phyloP scores from a whole-genome alignment of 1,140 invertebrate genomes.

The Diplogasteroides magnus region DNA sequence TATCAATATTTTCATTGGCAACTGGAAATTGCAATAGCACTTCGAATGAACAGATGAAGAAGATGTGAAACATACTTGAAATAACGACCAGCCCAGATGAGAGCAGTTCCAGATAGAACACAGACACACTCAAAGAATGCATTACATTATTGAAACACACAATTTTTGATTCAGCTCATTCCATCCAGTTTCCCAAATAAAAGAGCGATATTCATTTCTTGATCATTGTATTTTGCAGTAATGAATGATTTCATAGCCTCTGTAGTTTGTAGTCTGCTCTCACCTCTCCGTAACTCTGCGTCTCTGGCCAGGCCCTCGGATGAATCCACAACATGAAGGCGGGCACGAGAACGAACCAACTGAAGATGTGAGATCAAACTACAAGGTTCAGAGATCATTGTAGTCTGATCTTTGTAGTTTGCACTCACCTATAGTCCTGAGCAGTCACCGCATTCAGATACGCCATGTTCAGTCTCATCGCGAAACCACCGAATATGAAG shows the following conservation, averaged over 20 bases:
- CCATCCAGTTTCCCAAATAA: neutral
- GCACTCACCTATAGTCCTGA: neutral
- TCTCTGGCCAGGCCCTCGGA: slow-evolving; percentile 28
- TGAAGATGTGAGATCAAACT: too few species aligned
- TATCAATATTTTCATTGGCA: too few species aligned
- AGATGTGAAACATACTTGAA: neutral
- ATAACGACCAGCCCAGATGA: slow-evolving; percentile 7
- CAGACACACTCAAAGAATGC: slow-evolving; percentile 15
- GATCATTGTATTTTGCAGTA: too few species aligned
- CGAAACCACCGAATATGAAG: slow-evolving; percentile 24
- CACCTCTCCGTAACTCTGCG: slow-evolving; percentile 30
- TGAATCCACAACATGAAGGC: slow-evolving; percentile 20
- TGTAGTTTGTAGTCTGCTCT: neutral
- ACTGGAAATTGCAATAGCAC: too few species aligned
- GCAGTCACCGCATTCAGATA: neutral
- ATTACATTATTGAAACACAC: too few species aligned
- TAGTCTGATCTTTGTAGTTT: too few species aligned
- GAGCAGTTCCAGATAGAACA: slow-evolving; percentile 13
- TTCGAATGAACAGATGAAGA: too few species aligned
- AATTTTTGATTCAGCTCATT: too few species aligned
- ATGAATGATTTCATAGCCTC: too few species aligned
- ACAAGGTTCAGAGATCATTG: too few species aligned
- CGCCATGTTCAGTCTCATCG: neutral
- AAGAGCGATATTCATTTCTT: neutral
- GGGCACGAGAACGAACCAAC: slow-evolving; percentile 15